phyloP scores from a whole-genome alignment of 1,140 invertebrate species.

The Acromyrmex charruanus region DNA sequence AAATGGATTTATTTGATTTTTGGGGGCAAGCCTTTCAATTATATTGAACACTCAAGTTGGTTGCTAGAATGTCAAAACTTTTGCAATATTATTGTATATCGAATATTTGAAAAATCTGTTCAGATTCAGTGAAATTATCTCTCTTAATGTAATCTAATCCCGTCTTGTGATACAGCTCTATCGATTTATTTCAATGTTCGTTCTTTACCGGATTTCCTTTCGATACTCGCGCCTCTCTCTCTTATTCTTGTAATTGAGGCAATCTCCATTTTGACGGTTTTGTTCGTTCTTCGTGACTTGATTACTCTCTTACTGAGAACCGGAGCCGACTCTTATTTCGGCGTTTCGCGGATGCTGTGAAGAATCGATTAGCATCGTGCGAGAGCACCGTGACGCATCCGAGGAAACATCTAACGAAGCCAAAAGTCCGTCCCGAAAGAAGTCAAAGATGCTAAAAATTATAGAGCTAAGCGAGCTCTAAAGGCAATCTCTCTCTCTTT shows the following conservation, averaged over 20 bases:
- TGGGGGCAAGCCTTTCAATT: too few species aligned
- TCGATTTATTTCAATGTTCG: constrained; percentile 22
- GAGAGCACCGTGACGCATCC: constrained; percentile 48
- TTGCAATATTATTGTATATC: neutral
- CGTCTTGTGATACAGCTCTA: constrained; percentile 10
- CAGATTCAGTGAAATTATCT: neutral
- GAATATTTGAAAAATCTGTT: constrained; percentile 17
- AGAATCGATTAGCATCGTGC: constrained; percentile 81
- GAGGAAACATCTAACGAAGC: constrained; percentile 19
- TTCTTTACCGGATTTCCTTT: constrained; percentile 3
- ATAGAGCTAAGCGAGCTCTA: neutral
- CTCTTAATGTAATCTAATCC: constrained; percentile 9
- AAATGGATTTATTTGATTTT: too few species aligned
- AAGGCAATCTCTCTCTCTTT: neutral
- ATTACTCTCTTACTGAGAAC: neutral
- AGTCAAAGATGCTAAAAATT: constrained; percentile 46
- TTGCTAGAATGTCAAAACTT: too few species aligned
- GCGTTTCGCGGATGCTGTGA: constrained; percentile 73
- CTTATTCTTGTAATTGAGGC: constrained; percentile 35
- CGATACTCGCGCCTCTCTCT: neutral
- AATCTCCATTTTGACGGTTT: constrained; percentile 32
- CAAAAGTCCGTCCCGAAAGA: constrained; percentile 13
- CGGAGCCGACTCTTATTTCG: constrained; percentile 25
- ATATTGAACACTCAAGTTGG: too few species aligned
- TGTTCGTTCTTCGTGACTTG: neutral